Percentiles rank a stretch among this genome's conserved stretches.
Conservation (phyloP, 1,140 invertebrate genomes). For the Hycleus phaleratus region DNA sequence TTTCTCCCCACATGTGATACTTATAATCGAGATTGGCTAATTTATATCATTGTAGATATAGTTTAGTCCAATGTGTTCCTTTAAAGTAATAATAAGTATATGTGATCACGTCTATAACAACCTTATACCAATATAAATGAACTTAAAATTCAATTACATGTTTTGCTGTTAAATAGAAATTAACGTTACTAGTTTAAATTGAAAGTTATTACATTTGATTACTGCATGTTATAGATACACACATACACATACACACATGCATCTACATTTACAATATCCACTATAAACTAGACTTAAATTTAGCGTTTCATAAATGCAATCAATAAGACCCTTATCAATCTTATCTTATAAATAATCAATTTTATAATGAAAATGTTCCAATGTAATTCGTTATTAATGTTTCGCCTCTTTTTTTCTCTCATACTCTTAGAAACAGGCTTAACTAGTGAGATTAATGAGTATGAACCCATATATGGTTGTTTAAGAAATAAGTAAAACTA, state of each 20-base stretch:
- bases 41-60: conserved; percentile 26
- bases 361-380: no score
- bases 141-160: conserved; percentile 26
- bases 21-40: conserved; percentile 29
- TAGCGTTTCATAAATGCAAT: no score
- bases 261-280: no score
- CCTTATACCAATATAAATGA: conserved; percentile 25
- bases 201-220: conserved; percentile 26
- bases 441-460: no score
- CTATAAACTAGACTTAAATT: no score
- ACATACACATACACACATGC: background rate
- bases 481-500: no score
- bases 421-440: no score
- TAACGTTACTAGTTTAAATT: conserved; percentile 23
- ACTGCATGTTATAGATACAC: background rate
- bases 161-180: conserved; percentile 25
- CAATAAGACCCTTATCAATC: no score
- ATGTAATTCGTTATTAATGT: no score
- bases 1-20: conserved; percentile 2
- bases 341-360: no score
- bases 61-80: background rate
- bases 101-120: background rate
- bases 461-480: no score
- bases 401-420: no score
- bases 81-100: background rate